Conservation (phyloP, 2,888 invertebrate species). For the Mythimna vitellina region DNA sequence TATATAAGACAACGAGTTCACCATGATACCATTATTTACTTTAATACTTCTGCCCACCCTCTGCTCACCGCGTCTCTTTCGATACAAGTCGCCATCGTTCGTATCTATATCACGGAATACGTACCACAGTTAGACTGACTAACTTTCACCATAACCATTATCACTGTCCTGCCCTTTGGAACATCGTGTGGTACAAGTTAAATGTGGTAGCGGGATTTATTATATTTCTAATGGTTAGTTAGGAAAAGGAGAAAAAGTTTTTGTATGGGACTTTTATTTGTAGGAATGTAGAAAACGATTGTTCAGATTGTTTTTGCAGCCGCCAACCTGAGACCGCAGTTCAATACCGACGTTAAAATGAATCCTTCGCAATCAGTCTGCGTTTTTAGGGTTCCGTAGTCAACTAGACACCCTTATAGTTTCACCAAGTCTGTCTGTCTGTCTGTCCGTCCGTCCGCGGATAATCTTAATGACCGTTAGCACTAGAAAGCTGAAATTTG, state of each 20-base stretch:
- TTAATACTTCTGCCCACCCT: slow-evolving; percentile 25
- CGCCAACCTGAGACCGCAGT: no score
- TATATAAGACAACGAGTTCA: no score
- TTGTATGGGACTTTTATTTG: background rate
- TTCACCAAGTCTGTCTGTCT: no score
- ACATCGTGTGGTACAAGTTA: slow-evolving; percentile 70
- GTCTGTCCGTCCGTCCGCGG: no score
- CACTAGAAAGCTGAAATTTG: no score
- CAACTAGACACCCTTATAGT: no score
- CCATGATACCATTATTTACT: background rate
- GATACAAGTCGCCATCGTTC: slow-evolving; percentile 74
- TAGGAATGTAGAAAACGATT: background rate
- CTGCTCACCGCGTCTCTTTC: slow-evolving; percentile 38
- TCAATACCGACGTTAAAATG: no score
- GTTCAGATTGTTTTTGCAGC: background rate
- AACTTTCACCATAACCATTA: slow-evolving; percentile 89
- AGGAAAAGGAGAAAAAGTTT: background rate
- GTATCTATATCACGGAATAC: slow-evolving; percentile 69
- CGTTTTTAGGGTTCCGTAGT: no score
- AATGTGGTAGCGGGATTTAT: slow-evolving; percentile 40
- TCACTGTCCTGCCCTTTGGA: slow-evolving; percentile 83
- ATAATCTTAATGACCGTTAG: no score
- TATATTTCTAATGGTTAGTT: slow-evolving; percentile 3
- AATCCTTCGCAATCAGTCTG: no score
- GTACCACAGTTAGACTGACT: slow-evolving; percentile 77